These are phyloP conservation scores for Drosophila cardini DNA, from an alignment of 1,140 invertebrate species.

Conservation along the genomic window DNA sequence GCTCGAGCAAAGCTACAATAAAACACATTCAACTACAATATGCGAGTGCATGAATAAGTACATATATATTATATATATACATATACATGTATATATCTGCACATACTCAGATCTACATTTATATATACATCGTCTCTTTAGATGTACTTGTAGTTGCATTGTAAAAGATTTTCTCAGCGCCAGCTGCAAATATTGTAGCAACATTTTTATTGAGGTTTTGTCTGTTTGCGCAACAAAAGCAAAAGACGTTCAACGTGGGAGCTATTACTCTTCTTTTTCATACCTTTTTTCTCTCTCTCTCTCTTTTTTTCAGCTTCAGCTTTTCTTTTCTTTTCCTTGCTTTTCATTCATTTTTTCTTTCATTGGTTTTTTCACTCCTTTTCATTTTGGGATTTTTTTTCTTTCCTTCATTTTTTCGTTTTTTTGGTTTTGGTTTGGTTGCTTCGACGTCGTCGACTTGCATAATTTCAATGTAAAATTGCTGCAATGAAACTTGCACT, in stretches of 20 bases:
- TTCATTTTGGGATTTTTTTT: slow-evolving; percentile 13
- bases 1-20: slow-evolving; percentile 34
- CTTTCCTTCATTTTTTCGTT: background rate
- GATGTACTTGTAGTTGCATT: slow-evolving; percentile 63
- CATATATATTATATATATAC: slow-evolving; percentile 22
- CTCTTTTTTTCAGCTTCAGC: slow-evolving; percentile 6
- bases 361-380: background rate
- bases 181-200: slow-evolving; percentile 80
- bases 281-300: slow-evolving; percentile 14
- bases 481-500: slow-evolving; percentile 66
- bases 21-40: slow-evolving; percentile 36
- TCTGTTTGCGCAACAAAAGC: slow-evolving; percentile 79
- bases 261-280: slow-evolving; percentile 37
- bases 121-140: slow-evolving; percentile 23
- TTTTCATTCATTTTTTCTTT: slow-evolving; percentile 12
- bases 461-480: slow-evolving; percentile 81
- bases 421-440: slow-evolving; percentile 31
- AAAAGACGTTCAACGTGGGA: slow-evolving; percentile 38
- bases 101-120: slow-evolving; percentile 9
- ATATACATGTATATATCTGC: slow-evolving; percentile 9
- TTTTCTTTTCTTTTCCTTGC: slow-evolving; percentile 1
- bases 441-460: slow-evolving; percentile 53
- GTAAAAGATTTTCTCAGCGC: slow-evolving; percentile 67
- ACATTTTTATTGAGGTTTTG: slow-evolving; percentile 83
- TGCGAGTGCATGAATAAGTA: slow-evolving; percentile 45